Conservation (phyloP, 2,797 vertebrate genomes). For the Bovichtus diacanthus region DNA sequence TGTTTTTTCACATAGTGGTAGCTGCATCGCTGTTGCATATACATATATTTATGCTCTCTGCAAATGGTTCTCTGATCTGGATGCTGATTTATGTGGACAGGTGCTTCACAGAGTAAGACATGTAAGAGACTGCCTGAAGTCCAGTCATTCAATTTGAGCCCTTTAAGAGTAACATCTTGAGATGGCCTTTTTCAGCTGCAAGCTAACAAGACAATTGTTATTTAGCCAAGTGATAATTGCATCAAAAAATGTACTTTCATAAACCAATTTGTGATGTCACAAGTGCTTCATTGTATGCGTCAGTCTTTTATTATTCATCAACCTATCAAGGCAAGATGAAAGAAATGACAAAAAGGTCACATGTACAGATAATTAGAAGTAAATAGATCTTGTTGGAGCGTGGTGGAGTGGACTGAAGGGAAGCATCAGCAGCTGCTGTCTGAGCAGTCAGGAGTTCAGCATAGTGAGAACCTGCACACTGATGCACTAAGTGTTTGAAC, state of each 20-base stretch:
- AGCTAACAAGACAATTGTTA: background rate
- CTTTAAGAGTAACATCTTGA: slow-evolving; percentile 2
- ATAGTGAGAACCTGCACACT: background rate
- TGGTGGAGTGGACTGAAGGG: background rate
- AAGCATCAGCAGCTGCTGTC: slow-evolving; percentile 7
- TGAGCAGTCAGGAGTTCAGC: background rate
- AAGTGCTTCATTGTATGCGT: slow-evolving; percentile 2
- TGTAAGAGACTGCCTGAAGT: slow-evolving; percentile 21
- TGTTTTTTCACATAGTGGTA: background rate
- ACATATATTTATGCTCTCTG: background rate
- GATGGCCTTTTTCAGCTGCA: background rate
- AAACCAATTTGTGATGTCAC: slow-evolving; percentile 15
- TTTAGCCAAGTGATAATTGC: background rate
- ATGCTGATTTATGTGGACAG: slow-evolving; percentile 49
- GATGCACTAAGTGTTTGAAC: slow-evolving; percentile 7
- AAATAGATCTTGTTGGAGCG: background rate
- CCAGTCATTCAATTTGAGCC: slow-evolving; percentile 2
- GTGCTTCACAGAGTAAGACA: slow-evolving; percentile 30
- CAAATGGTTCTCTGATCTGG: slow-evolving; percentile 1
- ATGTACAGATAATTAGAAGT: background rate
- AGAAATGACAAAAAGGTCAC: background rate
- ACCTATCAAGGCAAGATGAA: background rate
- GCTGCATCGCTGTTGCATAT: background rate
- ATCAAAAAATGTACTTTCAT: slow-evolving; percentile 16
- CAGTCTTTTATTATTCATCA: background rate